Base-by-base conservation (phyloP, 2,888 invertebrate genomes). In the Papilio demoleus region DNA sequence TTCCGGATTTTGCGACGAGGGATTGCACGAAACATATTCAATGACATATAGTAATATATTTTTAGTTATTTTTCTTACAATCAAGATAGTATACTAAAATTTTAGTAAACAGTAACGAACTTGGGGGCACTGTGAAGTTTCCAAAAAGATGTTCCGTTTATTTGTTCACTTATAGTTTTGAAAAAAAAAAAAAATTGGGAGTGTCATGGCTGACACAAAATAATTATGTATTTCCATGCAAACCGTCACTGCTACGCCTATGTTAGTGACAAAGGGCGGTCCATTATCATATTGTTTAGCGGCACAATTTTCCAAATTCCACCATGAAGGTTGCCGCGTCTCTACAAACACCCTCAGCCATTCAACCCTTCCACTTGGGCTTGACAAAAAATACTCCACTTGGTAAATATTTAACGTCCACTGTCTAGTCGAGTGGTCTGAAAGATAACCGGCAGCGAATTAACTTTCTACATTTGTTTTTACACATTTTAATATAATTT, bases 311-410 rank as follows among this genome's bases (percentile, higher is more conserved):
- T 81, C 80, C 79, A 81, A 82, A 87, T 85, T 83, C 83, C 81
- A 76, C 73, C 74, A 77, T 73, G 79, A 81, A 82, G 80, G 80
- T 79, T 79, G 83, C 79, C 75, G 80, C 75, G 76, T 77, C 88
- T 88, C 84, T 82, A 78, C 83, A 89, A 90, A 92, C 85, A 92
- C 85, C 87, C 87, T 83, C 83, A 85, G 83, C 89, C 89, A 90
- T 92, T 92, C 92, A 92, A 91, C 91, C 92, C 92, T 91, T 89
- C 88, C 82, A 88, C 85, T 88, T 79, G 85, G 82, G 88, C 87
- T 84, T 88, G 88, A 92, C 91, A 91, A 92, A 92, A 92, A 92
- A 90, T 90, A 90, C 90, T 89, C 84, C 84, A 86, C 83, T 87
- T 76, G 77, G 91, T 90, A 86, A 92, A 92, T 92, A 92, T 92